These are phyloP conservation scores for Lasioglossum leucozonium DNA, from an alignment of 2,888 invertebrate genomes.

Conservation along the genomic window DNA sequence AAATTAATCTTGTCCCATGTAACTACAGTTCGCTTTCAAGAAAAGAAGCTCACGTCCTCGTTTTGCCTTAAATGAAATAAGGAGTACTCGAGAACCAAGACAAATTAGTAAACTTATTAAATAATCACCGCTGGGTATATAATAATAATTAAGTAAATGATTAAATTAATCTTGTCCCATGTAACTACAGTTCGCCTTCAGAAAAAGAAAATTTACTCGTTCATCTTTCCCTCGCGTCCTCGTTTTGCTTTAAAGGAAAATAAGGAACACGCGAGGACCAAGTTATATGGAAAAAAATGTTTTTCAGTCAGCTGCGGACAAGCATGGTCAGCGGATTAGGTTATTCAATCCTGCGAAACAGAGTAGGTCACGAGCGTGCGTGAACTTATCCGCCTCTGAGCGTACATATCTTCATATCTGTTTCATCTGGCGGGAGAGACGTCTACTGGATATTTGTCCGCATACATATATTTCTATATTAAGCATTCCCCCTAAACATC, in stretches of 20 bases:
- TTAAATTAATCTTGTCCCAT: no score
- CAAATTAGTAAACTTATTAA: no score
- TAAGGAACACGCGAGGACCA: neutral
- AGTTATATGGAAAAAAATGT: neutral
- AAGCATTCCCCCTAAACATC: neutral
- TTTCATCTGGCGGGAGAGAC: neutral
- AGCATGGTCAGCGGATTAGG: neutral
- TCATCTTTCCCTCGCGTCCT: no score
- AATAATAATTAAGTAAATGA: no score
- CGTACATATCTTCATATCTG: neutral
- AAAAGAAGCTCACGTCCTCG: no score
- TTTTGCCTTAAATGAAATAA: neutral
- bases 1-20: no score
- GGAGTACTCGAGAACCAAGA: neutral
- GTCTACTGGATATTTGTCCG: neutral
- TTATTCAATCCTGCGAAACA: neutral
- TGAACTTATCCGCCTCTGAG: neutral
- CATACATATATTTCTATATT: conserved; percentile 3
- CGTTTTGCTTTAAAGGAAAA: neutral
- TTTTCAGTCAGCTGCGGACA: neutral
- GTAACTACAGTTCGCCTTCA: no score
- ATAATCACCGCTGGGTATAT: no score
- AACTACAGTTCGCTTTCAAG: no score
- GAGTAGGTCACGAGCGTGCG: conserved; percentile 6
- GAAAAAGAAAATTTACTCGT: no score